Evolutionary conservation across 1,140 invertebrate species (phyloP).

Genomic region (Cydia pomonella): DNA sequence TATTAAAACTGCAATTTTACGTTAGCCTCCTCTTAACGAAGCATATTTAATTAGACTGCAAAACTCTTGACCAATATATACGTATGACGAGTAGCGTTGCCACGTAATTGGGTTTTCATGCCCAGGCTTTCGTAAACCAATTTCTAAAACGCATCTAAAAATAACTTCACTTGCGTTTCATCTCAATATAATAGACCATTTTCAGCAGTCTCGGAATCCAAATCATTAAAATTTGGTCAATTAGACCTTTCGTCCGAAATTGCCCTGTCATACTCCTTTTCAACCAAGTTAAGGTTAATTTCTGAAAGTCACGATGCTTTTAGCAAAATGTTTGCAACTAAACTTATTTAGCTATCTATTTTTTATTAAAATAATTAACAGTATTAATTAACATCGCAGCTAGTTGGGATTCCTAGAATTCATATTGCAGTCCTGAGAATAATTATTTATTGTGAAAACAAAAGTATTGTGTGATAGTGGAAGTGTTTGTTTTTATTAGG

Average conservation of each 20-base stretch:
- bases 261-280: neutral
- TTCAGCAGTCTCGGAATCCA: neutral
- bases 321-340: neutral
- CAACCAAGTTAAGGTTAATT: neutral
- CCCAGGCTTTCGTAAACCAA: neutral
- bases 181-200: neutral
- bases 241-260: neutral
- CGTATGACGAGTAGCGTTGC: neutral
- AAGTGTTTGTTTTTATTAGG: neutral
- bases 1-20: no score
- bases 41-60: neutral
- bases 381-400: neutral
- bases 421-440: neutral
- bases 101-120: neutral
- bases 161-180: neutral
- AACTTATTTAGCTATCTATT: neutral
- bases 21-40: no score
- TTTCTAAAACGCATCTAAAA: neutral
- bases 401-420: neutral
- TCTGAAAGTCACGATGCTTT: conserved; percentile 3
- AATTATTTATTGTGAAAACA: neutral
- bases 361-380: neutral
- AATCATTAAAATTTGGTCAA: neutral
- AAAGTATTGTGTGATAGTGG: no score
- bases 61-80: neutral